Percentiles rank a stretch among this genome's conserved stretches.
These are phyloP conservation scores for Notodonta ziczac DNA, from an alignment of 2,888 invertebrate genomes.

Conservation along the genomic window DNA sequence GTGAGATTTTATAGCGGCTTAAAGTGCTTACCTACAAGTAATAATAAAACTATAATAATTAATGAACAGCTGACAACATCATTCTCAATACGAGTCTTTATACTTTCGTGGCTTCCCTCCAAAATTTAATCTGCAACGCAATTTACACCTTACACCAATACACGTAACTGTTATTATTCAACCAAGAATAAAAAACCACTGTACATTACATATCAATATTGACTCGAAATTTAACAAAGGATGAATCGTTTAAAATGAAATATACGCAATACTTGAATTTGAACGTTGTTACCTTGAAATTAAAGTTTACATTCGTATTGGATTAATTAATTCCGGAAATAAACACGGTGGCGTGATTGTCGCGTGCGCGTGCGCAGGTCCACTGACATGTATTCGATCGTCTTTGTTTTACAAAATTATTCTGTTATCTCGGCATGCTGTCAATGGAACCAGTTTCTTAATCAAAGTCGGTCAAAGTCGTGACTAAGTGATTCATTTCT, in stretches of 20 bases:
- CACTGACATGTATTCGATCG: slow-evolving; percentile 66
- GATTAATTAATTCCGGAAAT: slow-evolving; percentile 51
- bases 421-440: background rate
- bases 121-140: slow-evolving; percentile 36
- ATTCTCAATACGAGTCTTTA: slow-evolving; percentile 25
- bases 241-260: slow-evolving; percentile 18
- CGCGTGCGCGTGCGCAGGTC: slow-evolving; percentile 65
- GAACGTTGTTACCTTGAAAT: slow-evolving; percentile 39
- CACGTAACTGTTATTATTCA: slow-evolving; percentile 14
- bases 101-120: slow-evolving; percentile 50
- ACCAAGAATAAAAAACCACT: background rate
- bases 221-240: slow-evolving; percentile 30
- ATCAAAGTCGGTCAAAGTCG: slow-evolving; percentile 7
- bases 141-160: slow-evolving; percentile 22
- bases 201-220: slow-evolving; percentile 12
- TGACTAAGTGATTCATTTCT: slow-evolving; percentile 6
- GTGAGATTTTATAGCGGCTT: background rate
- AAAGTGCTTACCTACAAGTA: background rate
- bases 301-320: slow-evolving; percentile 44
- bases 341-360: slow-evolving; percentile 72
- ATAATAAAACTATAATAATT: slow-evolving; percentile 9
- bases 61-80: slow-evolving; percentile 39
- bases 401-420: slow-evolving; percentile 20
- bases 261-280: slow-evolving; percentile 22
- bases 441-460: slow-evolving; percentile 1